phyloP scores from a whole-genome alignment of 2,797 vertebrate species.

The Peromyscus melanophrys region DNA sequence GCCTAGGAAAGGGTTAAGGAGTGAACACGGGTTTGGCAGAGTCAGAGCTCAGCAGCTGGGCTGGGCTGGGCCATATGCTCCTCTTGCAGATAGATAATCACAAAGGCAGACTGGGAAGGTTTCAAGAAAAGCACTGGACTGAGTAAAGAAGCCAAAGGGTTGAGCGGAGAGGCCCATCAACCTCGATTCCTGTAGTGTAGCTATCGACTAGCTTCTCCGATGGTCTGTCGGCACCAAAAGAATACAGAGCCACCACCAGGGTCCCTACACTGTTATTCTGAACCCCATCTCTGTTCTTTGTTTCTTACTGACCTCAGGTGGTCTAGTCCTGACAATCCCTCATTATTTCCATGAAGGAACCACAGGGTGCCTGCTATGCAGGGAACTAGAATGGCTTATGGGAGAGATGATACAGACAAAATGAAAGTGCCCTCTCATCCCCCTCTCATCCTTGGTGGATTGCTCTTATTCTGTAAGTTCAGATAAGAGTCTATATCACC shows the following conservation, averaged over 20 bases:
- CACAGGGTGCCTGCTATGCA: background rate
- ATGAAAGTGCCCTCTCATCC: background rate
- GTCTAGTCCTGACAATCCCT: background rate
- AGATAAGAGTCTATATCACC: too few relatives aligned
- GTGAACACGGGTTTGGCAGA: background rate
- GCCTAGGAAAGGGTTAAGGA: conserved; percentile 10
- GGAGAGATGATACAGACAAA: background rate
- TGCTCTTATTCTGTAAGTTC: background rate
- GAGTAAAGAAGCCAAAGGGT: background rate
- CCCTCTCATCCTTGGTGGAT: background rate
- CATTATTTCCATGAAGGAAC: background rate
- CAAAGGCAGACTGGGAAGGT: background rate
- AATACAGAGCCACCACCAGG: background rate
- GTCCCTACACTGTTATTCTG: background rate
- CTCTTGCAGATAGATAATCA: background rate
- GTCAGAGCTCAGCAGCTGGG: background rate
- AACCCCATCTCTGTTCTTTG: background rate
- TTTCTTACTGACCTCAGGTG: background rate
- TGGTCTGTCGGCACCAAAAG: background rate
- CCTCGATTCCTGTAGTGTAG: background rate
- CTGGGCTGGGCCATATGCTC: background rate
- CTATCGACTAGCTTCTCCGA: background rate
- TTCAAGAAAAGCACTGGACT: conserved; percentile 4
- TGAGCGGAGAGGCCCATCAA: background rate
- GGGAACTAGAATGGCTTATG: background rate